phyloP scores from a whole-genome alignment of 2,888 invertebrate species.

The Minunthozetes semirufus region DNA sequence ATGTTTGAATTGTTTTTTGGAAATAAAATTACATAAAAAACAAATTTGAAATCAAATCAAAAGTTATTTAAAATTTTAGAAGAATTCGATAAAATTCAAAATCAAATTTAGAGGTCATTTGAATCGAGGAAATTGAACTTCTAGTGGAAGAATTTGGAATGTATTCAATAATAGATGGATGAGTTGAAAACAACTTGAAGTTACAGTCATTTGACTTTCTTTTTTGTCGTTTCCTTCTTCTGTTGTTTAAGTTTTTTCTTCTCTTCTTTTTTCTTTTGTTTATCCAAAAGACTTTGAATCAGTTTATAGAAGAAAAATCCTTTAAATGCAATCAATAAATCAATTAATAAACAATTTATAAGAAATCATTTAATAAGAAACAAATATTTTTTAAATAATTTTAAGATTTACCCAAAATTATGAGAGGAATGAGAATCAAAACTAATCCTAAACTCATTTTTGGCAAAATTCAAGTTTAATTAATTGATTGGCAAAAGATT shows the following conservation, averaged over 20 bases:
- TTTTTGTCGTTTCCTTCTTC: conserved; percentile 60
- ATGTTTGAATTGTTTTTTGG: too few species aligned
- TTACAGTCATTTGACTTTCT: conserved; percentile 36
- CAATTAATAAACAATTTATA: too few species aligned
- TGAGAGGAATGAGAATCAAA: conserved; percentile 3
- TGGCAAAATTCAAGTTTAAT: neutral
- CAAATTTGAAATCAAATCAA: neutral
- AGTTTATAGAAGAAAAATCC: conserved; percentile 80
- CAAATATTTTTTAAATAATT: neutral
- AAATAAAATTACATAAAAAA: too few species aligned
- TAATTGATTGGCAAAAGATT: conserved; percentile 38
- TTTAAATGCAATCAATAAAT: conserved; percentile 54
- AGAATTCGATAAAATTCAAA: neutral
- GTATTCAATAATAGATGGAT: too few species aligned
- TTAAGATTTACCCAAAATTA: conserved; percentile 5
- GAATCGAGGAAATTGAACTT: too few species aligned
- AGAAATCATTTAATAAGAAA: neutral
- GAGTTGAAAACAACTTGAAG: too few species aligned
- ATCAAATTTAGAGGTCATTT: neutral
- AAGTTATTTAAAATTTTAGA: neutral
- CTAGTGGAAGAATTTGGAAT: too few species aligned
- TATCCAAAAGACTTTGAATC: conserved; percentile 68
- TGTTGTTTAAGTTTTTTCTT: conserved; percentile 70
- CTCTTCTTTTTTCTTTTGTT: conserved; percentile 67
- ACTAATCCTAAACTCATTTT: conserved; percentile 14